Conservation (phyloP, 2,113 vertebrate species). For the Brienomyrus longianalis region DNA sequence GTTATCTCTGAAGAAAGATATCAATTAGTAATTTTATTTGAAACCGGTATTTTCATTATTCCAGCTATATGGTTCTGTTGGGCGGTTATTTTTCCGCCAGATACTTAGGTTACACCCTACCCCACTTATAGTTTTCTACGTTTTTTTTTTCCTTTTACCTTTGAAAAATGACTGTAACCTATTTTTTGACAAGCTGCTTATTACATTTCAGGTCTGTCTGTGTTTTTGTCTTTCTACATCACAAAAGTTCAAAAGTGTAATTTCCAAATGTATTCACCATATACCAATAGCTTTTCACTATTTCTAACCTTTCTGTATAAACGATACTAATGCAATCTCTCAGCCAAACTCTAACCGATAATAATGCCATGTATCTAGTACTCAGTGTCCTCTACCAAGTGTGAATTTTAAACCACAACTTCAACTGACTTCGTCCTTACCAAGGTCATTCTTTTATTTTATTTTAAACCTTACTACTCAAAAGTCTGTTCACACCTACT, state of each 20-base stretch:
- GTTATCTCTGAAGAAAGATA: conserved; percentile 4
- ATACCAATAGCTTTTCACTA: neutral
- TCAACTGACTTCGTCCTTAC: neutral
- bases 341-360: neutral
- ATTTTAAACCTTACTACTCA: neutral
- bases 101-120: neutral
- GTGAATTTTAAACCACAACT: neutral
- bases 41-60: conserved; percentile 18
- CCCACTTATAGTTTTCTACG: neutral
- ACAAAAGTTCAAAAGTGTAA: neutral
- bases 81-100: conserved; percentile 15
- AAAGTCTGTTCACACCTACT: neutral
- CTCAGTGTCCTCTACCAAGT: neutral
- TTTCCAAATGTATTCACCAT: neutral
- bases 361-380: neutral
- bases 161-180: conserved; percentile 10
- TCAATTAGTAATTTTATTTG: conserved; percentile 11
- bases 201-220: conserved; percentile 6
- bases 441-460: neutral
- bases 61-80: conserved; percentile 14
- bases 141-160: neutral
- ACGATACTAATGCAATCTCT: neutral
- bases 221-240: neutral
- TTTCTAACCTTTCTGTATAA: neutral
- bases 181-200: neutral